Evolutionary conservation across 2,797 vertebrate genomes (phyloP).

Genomic region (Tiaroga cobitis): DNA sequence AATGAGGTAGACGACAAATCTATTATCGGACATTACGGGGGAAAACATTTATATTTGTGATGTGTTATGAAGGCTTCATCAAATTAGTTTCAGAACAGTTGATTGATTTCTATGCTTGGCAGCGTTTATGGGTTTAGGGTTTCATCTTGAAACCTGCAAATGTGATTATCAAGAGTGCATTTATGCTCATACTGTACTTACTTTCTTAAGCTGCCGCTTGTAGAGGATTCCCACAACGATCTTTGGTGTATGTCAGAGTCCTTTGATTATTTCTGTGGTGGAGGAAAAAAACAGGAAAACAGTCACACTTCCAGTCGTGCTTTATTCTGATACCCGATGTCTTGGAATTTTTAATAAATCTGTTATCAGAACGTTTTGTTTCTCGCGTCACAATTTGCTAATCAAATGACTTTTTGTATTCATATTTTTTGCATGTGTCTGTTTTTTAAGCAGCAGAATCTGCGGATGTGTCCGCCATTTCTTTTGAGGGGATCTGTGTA

Average conservation of each 20-base stretch:
- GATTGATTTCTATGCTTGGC: slow-evolving; percentile 24
- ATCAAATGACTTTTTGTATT: background rate
- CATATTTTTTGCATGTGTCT: background rate
- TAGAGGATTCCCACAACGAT: slow-evolving; percentile 4
- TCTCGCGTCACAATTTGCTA: slow-evolving; percentile 53
- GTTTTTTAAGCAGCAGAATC: background rate
- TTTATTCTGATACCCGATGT: slow-evolving; percentile 61
- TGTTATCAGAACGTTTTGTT: slow-evolving; percentile 57
- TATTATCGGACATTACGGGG: background rate
- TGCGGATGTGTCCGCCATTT: background rate
- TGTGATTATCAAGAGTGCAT: slow-evolving; percentile 3
- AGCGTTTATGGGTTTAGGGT: slow-evolving; percentile 5
- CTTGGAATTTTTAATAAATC: slow-evolving; percentile 71
- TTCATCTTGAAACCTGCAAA: slow-evolving; percentile 19
- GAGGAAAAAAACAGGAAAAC: slow-evolving; percentile 2
- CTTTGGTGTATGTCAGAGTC: slow-evolving; percentile 8
- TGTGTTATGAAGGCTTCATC: slow-evolving; percentile 13
- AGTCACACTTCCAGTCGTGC: slow-evolving; percentile 59
- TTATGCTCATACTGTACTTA: slow-evolving; percentile 13
- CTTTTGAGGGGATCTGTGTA: background rate
- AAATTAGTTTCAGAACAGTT: background rate
- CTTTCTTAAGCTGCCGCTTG: slow-evolving; percentile 25
- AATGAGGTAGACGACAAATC: background rate
- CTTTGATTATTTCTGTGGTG: slow-evolving; percentile 32
- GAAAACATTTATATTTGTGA: background rate